A percentile compares a stretch with the other conserved stretches of the same genome.
Evolutionary conservation across 92 coral and sea anemone species (phyloP).

Genomic region (Epizoanthus fatuus): DNA sequence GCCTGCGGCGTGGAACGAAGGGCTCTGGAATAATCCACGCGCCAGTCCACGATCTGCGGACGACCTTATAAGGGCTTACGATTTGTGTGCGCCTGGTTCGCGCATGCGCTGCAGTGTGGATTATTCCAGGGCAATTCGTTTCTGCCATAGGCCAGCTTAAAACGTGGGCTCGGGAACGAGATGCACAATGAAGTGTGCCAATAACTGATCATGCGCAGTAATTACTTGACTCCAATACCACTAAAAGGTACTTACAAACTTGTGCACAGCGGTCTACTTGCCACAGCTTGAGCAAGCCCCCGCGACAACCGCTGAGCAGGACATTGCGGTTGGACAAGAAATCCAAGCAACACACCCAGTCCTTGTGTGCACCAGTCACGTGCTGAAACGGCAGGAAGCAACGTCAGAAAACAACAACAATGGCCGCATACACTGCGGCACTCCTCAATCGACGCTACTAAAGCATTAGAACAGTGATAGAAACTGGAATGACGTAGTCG

Average conservation of each 20-base stretch:
- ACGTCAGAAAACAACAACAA: neutral
- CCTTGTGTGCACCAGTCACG: constrained; percentile 94
- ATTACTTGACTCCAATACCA: neutral
- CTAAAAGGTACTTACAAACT: constrained; percentile 75
- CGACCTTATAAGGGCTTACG: too few species aligned
- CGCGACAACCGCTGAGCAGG: constrained; percentile 98
- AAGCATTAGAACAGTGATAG: too few species aligned
- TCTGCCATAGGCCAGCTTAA: neutral
- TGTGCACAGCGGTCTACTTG: constrained; percentile 86
- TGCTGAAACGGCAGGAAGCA: constrained; percentile 59
- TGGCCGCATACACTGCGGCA: too few species aligned
- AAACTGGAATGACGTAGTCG: too few species aligned
- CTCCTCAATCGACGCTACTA: too few species aligned
- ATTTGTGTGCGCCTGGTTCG: too few species aligned
- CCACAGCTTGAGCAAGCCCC: constrained; percentile 94
- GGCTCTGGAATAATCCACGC: too few species aligned
- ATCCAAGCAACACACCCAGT: constrained; percentile 98
- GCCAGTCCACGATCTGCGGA: too few species aligned
- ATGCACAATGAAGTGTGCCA: neutral
- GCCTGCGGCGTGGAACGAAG: too few species aligned
- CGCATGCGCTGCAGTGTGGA: too few species aligned
- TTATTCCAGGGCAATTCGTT: neutral
- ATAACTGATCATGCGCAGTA: neutral
- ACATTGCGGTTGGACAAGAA: constrained; percentile 86
- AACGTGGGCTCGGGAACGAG: neutral